Evolutionary conservation across 2,888 invertebrate species (phyloP).

Genomic region (Ophraella communa): DNA sequence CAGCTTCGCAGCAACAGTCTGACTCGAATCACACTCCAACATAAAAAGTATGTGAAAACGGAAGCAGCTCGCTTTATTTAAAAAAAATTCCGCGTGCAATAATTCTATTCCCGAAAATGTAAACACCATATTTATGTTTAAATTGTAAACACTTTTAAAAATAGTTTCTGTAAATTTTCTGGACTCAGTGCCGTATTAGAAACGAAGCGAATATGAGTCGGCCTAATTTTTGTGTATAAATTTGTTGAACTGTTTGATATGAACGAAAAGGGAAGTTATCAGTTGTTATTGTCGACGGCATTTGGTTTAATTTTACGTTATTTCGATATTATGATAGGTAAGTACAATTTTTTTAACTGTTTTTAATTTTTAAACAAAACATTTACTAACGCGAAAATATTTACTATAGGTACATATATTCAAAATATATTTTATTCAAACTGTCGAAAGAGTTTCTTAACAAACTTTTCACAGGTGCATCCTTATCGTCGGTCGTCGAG

Average conservation of each 20-base stretch:
- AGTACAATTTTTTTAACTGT: conserved; percentile 13
- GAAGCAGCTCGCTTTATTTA: conserved; percentile 1
- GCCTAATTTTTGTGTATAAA: neutral
- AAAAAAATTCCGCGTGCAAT: conserved; percentile 3
- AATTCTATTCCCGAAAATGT: conserved; percentile 6
- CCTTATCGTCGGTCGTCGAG: neutral
- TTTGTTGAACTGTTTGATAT: conserved; percentile 2
- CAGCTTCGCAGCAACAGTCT: conserved; percentile 16
- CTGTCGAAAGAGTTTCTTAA: too few relatives aligned
- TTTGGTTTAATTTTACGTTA: neutral
- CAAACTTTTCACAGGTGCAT: neutral
- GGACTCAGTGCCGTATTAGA: conserved; percentile 2
- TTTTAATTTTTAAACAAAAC: neutral
- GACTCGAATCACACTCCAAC: neutral
- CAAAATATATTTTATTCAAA: too few relatives aligned
- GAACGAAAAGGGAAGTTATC: conserved; percentile 8
- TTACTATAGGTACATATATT: neutral
- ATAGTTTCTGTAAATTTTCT: conserved; percentile 4
- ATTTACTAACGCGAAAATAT: neutral
- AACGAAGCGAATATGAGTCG: neutral
- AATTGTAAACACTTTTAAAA: conserved; percentile 14
- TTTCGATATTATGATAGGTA: conserved; percentile 34
- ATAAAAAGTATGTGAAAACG: conserved; percentile 1
- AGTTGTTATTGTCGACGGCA: neutral
- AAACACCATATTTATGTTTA: conserved; percentile 13